Base-by-base conservation (phyloP, 2,797 vertebrate genomes). In the Notolabrus celidotus region DNA sequence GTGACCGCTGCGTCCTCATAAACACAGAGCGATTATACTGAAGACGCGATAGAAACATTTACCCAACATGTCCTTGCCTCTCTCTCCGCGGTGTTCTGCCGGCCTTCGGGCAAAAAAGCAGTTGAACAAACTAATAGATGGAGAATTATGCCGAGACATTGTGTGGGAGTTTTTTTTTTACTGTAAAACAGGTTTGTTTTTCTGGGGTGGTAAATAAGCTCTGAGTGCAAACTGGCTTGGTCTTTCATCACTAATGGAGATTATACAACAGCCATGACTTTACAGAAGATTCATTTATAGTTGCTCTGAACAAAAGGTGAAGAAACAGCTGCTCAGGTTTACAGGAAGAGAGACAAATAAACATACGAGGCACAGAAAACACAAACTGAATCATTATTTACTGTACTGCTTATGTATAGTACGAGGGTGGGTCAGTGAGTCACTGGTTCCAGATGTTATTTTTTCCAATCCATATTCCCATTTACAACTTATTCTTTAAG, bases 21-120 rank as follows among this genome's bases (percentile, higher is more conserved):
- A 89, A 90, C 86, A 89, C 79, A 74, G 76, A 80, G 82, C 53
- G 52, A 88, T 92, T 88, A 89, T 83, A 84, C 79, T 47, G 78
- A 79, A 86, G 83, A 86, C 61, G 78, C 55, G 72, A 87, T 74
- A 72, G 80, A 92, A 89, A 88, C 86, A 80, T 88, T 90, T 81
- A 88, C 80, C 76, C 84, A 84, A 84, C 80, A 53, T 49, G 77
- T 80, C 66, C 83, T 85, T 73, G 86, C 43, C 39, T 67, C 51
- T 74, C 77, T 82, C 77, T 82, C 58, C 46, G 25, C 11, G 10
- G 47, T 29, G 77, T 58, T 78, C 59, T 3, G 52, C 25, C 12
- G 55, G 82, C 90, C 86, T 89, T 80, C 45, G 50, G 87, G 78
- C 83, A 69, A 75, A 51, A 51, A 29, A 19, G 66, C 61, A 16